Evolutionary conservation across 1,140 invertebrate genomes (phyloP).

Genomic region (Meloidogyne floridensis): DNA sequence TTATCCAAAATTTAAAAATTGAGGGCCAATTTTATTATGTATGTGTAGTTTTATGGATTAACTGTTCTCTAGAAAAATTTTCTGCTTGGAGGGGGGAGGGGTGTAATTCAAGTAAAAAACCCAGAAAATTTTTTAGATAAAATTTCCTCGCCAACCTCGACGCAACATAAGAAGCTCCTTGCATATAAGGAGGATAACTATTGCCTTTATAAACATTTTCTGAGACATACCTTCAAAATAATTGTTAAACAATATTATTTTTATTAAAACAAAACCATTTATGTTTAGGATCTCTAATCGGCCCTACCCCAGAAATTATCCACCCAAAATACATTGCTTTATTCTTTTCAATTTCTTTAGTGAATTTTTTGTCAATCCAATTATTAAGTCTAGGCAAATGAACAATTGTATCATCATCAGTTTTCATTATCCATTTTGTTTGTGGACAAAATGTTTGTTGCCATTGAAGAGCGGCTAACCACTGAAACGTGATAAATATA

Average conservation of each 20-base stretch:
- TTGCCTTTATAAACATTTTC: constrained; percentile 8
- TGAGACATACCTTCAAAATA: constrained; percentile 19
- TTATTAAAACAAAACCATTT: constrained; percentile 14
- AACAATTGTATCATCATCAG: constrained; percentile 29
- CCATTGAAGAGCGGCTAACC: constrained; percentile 27
- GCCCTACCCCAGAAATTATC: constrained; percentile 20
- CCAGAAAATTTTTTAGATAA: no score
- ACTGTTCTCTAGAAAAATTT: no score
- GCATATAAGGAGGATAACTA: constrained; percentile 25
- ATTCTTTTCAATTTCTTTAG: constrained; percentile 11
- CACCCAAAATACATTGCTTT: constrained; percentile 26
- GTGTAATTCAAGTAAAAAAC: no score
- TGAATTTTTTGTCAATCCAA: constrained; percentile 33
- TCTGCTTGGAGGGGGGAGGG: no score
- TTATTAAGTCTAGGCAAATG: constrained; percentile 25
- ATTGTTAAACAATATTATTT: neutral
- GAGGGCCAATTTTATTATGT: no score
- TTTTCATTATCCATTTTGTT: constrained; percentile 26
- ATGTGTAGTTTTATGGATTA: no score
- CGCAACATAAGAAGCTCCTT: constrained; percentile 28
- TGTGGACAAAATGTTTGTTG: constrained; percentile 23
- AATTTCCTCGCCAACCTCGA: neutral
- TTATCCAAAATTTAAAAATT: no score
- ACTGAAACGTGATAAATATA: constrained; percentile 14
- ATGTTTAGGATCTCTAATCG: constrained; percentile 19